Conservation (phyloP, 2,113 vertebrate genomes). For the Micromys minutus region DNA sequence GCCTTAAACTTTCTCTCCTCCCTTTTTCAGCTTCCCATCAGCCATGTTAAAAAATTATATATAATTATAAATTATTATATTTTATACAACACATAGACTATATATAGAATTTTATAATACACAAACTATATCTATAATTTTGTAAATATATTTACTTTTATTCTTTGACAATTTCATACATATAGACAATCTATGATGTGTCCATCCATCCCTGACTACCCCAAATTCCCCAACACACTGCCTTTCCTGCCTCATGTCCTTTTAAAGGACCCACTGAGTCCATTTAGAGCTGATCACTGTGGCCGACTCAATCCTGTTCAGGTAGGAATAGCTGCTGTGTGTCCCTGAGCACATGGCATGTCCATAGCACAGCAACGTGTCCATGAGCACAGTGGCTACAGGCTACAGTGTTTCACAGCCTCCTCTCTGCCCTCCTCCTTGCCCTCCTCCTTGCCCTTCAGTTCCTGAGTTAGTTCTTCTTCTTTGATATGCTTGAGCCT, state of each 20-base stretch:
- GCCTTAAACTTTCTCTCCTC: neutral
- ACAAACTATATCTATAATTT: neutral
- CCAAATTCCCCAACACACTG: neutral
- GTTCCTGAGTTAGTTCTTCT: neutral
- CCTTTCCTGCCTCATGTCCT: neutral
- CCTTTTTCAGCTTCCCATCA: neutral
- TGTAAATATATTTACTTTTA: neutral
- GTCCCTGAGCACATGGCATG: no score
- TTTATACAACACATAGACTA: neutral
- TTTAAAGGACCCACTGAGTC: neutral
- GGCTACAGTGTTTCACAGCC: neutral
- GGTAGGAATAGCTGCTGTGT: neutral
- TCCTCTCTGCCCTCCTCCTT: no score
- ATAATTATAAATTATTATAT: neutral
- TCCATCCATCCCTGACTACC: neutral
- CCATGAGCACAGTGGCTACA: neutral
- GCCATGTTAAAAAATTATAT: neutral
- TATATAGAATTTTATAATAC: neutral
- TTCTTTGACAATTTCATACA: neutral
- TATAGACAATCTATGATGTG: neutral
- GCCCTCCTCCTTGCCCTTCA: neutral
- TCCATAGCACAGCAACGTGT: no score
- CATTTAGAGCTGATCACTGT: no score
- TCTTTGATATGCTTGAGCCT: neutral
- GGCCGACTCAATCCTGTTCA: neutral